Evolutionary conservation across 2,797 vertebrate genomes (phyloP).

Genomic region (Dendrocincla tyrannina): DNA sequence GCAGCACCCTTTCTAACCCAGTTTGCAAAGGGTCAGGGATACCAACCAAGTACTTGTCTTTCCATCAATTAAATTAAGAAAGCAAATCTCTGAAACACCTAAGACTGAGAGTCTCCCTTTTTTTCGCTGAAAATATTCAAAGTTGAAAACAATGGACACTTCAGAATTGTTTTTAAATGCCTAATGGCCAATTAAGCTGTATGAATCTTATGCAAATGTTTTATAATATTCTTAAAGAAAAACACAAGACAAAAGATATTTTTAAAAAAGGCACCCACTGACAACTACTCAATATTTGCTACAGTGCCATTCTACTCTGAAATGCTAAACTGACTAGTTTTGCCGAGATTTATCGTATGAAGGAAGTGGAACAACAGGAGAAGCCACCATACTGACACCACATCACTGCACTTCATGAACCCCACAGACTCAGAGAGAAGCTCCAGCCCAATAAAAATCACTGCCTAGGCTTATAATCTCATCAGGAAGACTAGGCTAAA

Average conservation of each 20-base stretch:
- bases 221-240: not conserved
- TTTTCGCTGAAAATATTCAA: not conserved
- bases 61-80: not conserved
- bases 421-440: fast-evolving
- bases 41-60: not conserved
- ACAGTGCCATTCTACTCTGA: not conserved
- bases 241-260: not conserved
- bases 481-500: not conserved
- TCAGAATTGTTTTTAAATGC: not conserved
- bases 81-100: not conserved
- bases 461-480: not conserved
- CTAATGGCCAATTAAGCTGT: not conserved
- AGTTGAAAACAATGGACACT: not conserved
- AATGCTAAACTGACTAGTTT: not conserved
- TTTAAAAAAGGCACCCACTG: not conserved
- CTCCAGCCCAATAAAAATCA: not conserved
- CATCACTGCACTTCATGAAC: not conserved
- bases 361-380: fast-evolving
- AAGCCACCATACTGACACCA: not conserved
- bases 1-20: not conserved
- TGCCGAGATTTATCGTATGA: not conserved
- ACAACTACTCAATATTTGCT: not conserved
- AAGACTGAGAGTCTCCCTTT: not conserved
- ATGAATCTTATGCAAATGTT: not conserved
- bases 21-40: not conserved